Evolutionary conservation across 2,888 invertebrate species (phyloP).

Genomic region (Cephus spinipes): DNA sequence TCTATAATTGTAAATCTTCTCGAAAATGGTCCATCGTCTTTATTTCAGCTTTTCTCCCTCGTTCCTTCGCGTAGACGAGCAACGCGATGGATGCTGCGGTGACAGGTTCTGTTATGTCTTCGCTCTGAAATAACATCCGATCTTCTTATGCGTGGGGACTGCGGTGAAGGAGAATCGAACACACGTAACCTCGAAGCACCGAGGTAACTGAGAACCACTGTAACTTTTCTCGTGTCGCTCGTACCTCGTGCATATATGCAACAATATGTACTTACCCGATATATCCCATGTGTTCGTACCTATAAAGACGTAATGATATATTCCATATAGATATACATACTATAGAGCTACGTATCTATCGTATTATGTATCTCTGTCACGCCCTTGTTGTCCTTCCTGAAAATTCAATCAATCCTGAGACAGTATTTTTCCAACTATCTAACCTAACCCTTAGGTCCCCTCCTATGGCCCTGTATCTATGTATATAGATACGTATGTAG

Average conservation of each 20-base stretch:
- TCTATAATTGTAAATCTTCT: background rate
- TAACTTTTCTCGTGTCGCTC: background rate
- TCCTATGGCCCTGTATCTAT: background rate
- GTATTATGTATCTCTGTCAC: background rate
- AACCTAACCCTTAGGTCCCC: background rate
- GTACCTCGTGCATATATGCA: conserved; percentile 1
- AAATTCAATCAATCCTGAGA: background rate
- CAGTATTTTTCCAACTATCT: background rate
- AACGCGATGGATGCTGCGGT: background rate
- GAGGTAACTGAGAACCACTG: conserved; percentile 7
- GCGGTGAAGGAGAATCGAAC: background rate
- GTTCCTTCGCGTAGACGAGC: background rate
- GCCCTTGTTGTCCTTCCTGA: background rate
- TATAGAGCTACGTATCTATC: background rate
- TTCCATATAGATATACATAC: background rate
- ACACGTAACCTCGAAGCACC: background rate
- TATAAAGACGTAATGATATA: background rate
- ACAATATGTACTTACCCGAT: conserved; percentile 5
- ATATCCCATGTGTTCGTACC: background rate
- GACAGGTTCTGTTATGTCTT: background rate
- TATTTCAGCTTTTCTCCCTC: background rate
- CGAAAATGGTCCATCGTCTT: background rate
- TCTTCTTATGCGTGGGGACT: background rate
- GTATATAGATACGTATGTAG: background rate
- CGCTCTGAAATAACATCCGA: background rate